Percentiles rank a stretch among this genome's conserved stretches.
These are phyloP conservation scores for Eumaeus atala DNA, from an alignment of 1,140 invertebrate genomes.

Conservation along the genomic window DNA sequence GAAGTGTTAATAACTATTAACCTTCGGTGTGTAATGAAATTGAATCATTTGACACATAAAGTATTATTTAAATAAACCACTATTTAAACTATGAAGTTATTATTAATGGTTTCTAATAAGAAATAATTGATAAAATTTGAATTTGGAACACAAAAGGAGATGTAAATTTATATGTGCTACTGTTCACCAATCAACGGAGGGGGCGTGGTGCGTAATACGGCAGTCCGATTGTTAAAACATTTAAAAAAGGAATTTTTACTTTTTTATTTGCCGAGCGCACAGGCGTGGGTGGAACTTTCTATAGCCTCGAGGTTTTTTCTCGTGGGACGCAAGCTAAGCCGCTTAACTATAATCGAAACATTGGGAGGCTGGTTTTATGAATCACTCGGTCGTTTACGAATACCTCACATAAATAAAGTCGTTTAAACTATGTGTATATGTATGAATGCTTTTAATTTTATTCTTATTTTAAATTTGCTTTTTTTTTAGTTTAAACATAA, in stretches of 20 bases:
- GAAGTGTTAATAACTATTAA: too few relatives aligned
- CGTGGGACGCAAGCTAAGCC: constrained; percentile 34
- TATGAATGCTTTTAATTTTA: too few relatives aligned
- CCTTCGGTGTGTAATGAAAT: too few relatives aligned
- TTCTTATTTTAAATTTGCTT: too few relatives aligned
- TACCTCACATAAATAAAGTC: too few relatives aligned
- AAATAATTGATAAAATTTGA: not conserved
- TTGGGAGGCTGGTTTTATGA: not conserved
- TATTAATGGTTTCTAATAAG: not conserved
- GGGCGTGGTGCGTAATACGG: constrained; percentile 62
- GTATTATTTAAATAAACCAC: not conserved
- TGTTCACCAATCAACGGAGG: constrained; percentile 53
- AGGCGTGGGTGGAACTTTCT: constrained; percentile 66
- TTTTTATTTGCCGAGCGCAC: constrained; percentile 44
- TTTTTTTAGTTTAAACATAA: too few relatives aligned
- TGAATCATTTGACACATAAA: too few relatives aligned
- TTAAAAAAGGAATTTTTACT: constrained; percentile 52
- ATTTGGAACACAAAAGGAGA: constrained; percentile 21
- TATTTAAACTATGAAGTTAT: too few relatives aligned
- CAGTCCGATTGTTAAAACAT: constrained; percentile 43
- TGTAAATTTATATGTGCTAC: constrained; percentile 26
- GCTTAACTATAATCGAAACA: constrained; percentile 5
- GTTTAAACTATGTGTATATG: too few relatives aligned
- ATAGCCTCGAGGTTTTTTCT: constrained; percentile 49
- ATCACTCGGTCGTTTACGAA: too few relatives aligned